phyloP scores from a whole-genome alignment of 1,140 invertebrate species.

The Gryon sp. region DNA sequence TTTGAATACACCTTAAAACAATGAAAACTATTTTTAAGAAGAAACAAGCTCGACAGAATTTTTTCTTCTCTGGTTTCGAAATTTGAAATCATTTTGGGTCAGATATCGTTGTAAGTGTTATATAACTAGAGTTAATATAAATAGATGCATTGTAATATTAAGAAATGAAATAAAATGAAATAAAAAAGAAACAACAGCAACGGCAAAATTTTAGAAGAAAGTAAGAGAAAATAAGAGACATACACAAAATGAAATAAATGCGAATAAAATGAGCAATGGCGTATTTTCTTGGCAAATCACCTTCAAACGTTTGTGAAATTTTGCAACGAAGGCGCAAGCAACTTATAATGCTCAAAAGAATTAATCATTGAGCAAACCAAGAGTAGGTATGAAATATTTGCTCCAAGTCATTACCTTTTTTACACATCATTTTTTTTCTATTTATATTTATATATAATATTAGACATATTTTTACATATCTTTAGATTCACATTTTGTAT shows the following conservation, averaged over 20 bases:
- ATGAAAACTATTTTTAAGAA: slow-evolving; percentile 1
- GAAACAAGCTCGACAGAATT: slow-evolving; percentile 37
- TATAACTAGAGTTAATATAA: slow-evolving; percentile 44
- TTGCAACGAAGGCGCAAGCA: slow-evolving; percentile 3
- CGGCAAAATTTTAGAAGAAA: slow-evolving; percentile 10
- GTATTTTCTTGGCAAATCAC: slow-evolving; percentile 55
- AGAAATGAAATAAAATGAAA: too few species aligned
- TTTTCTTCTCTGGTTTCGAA: slow-evolving; percentile 13
- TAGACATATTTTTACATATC: background rate
- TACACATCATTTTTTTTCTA: background rate
- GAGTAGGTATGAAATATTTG: slow-evolving; percentile 28
- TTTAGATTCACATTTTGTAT: background rate
- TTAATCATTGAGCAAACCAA: slow-evolving; percentile 7
- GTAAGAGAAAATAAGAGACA: background rate
- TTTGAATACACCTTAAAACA: background rate
- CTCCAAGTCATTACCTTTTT: slow-evolving; percentile 4
- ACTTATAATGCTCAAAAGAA: slow-evolving; percentile 1
- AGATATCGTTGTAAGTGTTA: slow-evolving; percentile 42
- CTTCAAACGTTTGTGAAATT: slow-evolving; percentile 18
- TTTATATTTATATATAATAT: background rate
- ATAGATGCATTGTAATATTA: slow-evolving; percentile 46
- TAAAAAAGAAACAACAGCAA: slow-evolving; percentile 20
- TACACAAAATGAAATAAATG: background rate
- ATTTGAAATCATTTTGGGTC: background rate
- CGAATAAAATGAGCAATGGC: slow-evolving; percentile 26